Percentiles rank a stretch among this genome's conserved stretches.
Conservation (phyloP, 92 coral and sea anemone genomes). For the Nematostella vectensis region DNA sequence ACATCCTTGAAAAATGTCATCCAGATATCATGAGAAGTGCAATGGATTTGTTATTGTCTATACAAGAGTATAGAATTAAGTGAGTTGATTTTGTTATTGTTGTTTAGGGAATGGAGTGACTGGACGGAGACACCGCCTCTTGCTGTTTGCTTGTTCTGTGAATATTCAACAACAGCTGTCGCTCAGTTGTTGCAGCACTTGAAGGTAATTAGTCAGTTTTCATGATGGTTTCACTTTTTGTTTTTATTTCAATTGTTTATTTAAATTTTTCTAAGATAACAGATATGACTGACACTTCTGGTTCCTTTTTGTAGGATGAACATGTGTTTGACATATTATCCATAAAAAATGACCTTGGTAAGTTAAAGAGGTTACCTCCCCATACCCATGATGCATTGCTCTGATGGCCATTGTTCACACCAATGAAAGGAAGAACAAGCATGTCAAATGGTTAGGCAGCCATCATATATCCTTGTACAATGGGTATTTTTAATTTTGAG, state of each 20-base stretch:
- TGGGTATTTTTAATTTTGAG: no score
- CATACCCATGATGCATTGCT: no score
- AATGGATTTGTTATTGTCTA: constrained; percentile 10
- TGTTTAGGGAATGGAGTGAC: constrained; percentile 80
- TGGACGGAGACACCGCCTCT: constrained; percentile 84
- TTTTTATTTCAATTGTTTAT: neutral
- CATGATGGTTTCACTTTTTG: neutral
- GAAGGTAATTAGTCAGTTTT: constrained; percentile 43
- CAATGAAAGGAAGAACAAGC: no score
- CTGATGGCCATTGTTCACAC: no score
- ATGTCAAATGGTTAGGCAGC: no score
- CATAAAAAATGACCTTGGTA: constrained; percentile 20
- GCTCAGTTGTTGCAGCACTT: constrained; percentile 64
- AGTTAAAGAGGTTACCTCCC: no score
- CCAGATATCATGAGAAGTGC: no score
- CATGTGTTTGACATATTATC: constrained; percentile 22
- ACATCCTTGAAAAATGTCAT: no score
- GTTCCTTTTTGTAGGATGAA: constrained; percentile 8
- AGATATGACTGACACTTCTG: no score
- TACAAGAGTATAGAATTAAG: neutral
- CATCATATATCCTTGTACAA: no score
- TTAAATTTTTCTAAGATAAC: no score
- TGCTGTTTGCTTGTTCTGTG: constrained; percentile 83
- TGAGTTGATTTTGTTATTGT: neutral
- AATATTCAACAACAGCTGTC: constrained; percentile 36